Conservation (phyloP, 2,888 invertebrate species). For the Synanthedon vespiformis region DNA sequence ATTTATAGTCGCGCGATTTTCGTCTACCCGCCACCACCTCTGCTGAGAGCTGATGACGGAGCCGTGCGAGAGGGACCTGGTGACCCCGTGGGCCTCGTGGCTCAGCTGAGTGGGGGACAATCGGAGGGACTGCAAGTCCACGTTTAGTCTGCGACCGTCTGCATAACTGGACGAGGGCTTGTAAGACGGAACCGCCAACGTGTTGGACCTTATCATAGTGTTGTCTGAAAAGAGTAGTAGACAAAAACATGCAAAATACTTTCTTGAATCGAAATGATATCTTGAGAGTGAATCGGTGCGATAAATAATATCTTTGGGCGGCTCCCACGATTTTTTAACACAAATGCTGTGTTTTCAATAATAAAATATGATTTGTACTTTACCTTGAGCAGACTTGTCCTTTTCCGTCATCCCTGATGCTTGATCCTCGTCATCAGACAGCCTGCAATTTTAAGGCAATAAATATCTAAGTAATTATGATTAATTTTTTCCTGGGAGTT, state of each 20-base stretch:
- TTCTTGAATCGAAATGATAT: background rate
- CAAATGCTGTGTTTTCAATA: background rate
- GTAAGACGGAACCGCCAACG: conserved; percentile 61
- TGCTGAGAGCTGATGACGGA: conserved; percentile 69
- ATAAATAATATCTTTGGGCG: background rate
- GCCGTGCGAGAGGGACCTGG: conserved; percentile 75
- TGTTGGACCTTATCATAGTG: conserved; percentile 66
- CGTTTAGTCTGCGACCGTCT: conserved; percentile 43
- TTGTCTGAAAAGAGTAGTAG: conserved; percentile 38
- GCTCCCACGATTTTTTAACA: background rate
- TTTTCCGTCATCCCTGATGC: conserved; percentile 67
- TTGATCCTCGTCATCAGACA: conserved; percentile 65
- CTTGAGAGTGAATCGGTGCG: no score
- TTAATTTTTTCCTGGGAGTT: no score
- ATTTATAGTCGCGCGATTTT: conserved; percentile 52
- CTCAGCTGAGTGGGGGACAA: conserved; percentile 51
- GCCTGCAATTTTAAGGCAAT: conserved; percentile 28
- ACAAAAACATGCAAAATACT: background rate
- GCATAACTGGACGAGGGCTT: conserved; percentile 52
- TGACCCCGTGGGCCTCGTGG: conserved; percentile 59
- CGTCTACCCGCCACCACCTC: conserved; percentile 65
- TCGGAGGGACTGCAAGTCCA: conserved; percentile 48
- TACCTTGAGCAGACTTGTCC: conserved; percentile 56
- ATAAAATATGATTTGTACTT: background rate
- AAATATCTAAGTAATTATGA: background rate